phyloP scores from a whole-genome alignment of 1,140 invertebrate genomes.

The Drosophila novamexicana region DNA sequence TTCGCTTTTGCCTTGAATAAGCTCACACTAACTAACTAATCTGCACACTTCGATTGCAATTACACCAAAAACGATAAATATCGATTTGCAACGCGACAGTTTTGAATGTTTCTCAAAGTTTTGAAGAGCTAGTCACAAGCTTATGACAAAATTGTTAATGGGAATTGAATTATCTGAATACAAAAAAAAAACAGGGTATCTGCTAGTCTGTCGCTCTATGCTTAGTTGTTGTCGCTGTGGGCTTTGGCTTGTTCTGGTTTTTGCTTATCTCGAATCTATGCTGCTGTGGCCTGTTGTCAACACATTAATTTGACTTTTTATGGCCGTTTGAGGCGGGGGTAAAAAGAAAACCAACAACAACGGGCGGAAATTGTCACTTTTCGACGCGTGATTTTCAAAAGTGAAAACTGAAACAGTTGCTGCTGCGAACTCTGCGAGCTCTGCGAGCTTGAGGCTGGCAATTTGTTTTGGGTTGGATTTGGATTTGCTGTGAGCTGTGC shows the following conservation, averaged over 20 bases:
- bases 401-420: constrained; percentile 46
- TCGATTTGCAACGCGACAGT: no score
- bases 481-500: constrained; percentile 4
- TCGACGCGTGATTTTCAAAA: constrained; percentile 46
- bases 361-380: constrained; percentile 68
- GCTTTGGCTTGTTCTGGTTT: constrained; percentile 4
- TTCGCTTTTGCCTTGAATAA: neutral
- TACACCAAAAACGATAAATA: no score
- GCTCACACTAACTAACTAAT: no score
- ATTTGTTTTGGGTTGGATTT: no score
- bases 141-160: no score
- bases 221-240: neutral
- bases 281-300: constrained; percentile 44
- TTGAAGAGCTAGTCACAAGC: no score
- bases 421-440: no score
- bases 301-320: constrained; percentile 83
- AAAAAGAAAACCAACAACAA: constrained; percentile 4
- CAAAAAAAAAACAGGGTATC: neutral
- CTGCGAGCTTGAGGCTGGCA: no score
- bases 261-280: constrained; percentile 12
- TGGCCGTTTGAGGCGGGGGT: constrained; percentile 51
- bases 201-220: neutral
- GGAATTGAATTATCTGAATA: no score
- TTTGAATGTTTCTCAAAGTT: no score
- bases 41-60: no score